Evolutionary conservation across 2,888 invertebrate species (phyloP), one percentile per base, ranked within the genome.

Genomic region (Bombylius major): DNA sequence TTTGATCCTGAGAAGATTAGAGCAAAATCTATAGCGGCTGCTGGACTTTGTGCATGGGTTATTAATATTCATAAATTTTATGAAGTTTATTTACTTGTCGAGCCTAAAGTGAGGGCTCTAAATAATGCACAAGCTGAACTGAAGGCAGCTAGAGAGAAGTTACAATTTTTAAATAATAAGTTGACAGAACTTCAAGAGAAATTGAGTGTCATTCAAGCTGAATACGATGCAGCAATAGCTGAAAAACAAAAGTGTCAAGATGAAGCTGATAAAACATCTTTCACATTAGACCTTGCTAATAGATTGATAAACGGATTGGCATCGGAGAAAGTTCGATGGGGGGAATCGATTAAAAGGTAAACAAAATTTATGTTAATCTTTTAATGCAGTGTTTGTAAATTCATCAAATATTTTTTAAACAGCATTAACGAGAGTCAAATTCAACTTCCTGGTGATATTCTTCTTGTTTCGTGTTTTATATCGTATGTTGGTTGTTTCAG

Each of bases 401-500:
- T 50, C 13, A 13, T 6, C 13, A 46, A 33, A 31, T 1, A 31
- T 23, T 51, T 14, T n/a, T 11, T n/a, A 12, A 33, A 36, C 7
- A 83, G 83, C 58, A 79, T 89, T 56, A 82, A 83, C 62, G 77
- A 78, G 58, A 84, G 88, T 12, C 87, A 85, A 34, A 75, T 80
- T 33, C 89, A 89, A 58, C 74, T 96, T 55, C 92, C 95, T 0
- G 96, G 96, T 1, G 94, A 96, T 67, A 86, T 93, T 39, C 75
- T 96, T 0, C 73, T 95, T 34, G 85, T 92, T 42, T 89, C 93
- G 0, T 93, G 95, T 12, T 96, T 96, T 72, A 88, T 96, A 54
- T 95, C 95, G 0, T 96, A 96, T 70, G 89, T 94, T 39, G 96
- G 96, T 3, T 93, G 93, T 68, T 96, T 96, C 72, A 92, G 89